Evolutionary conservation across 2,888 invertebrate genomes (phyloP).

Genomic region (Cantharis lateralis): DNA sequence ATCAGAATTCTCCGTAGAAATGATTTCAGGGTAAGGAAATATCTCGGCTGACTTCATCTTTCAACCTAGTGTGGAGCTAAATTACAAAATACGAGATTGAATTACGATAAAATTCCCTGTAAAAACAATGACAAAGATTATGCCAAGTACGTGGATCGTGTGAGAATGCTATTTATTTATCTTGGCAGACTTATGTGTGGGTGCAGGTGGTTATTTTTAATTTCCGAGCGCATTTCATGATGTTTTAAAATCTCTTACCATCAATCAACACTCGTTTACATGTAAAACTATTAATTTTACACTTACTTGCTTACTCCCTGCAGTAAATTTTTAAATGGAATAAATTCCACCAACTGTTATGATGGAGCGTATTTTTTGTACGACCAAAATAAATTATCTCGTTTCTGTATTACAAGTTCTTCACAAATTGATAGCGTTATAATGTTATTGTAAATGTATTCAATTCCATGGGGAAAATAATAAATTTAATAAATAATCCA

Average conservation of each 20-base stretch:
- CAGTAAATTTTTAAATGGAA: not conserved
- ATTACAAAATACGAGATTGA: constrained; percentile 5
- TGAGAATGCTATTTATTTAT: constrained; percentile 15
- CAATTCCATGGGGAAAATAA: too few species aligned
- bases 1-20: not conserved
- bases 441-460: not conserved
- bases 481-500: too few species aligned
- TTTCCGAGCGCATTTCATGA: not conserved
- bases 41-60: not conserved
- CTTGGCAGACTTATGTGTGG: constrained; percentile 3
- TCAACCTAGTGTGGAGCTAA: not conserved
- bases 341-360: not conserved
- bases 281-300: not conserved
- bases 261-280: not conserved
- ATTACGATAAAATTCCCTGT: constrained; percentile 18
- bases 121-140: constrained; percentile 13
- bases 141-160: constrained; percentile 16
- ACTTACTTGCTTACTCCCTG: not conserved
- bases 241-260: not conserved
- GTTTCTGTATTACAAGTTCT: not conserved
- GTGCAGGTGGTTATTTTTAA: not conserved
- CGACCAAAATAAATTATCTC: not conserved
- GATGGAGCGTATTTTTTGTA: not conserved
- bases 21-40: not conserved
- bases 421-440: not conserved